Evolutionary conservation across 2,888 invertebrate genomes (phyloP), one percentile per base, ranked within the genome.

Genomic region (Thalpophila matura): DNA sequence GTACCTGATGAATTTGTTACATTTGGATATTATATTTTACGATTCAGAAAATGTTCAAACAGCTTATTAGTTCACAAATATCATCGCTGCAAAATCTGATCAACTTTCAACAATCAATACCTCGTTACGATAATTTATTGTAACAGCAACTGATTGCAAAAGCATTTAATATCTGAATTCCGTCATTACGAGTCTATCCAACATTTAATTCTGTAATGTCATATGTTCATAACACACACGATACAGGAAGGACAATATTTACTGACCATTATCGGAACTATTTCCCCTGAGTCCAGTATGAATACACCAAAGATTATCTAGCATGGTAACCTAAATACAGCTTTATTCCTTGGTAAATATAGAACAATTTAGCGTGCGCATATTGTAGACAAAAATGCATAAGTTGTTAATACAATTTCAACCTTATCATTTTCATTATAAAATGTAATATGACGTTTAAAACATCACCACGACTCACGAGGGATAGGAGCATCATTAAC

Each of bases 241-340:
- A 60, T 47, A 58, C 77, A 42, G 38, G 35, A 61, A 56, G 35
- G 14, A 57, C 29, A 69, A 69, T 77, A 80, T 78, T 78, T 80
- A 56, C 60, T 74, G 70, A 80, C 80, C 80, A 77, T 67, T 73
- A 69, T 54, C 37, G 55, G 35, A 40, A 70, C 43, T 74, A 67
- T 57, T 58, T 74, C 74, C 58, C 74, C 12, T 1, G 58, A 51
- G 68, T 37, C 16, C 26, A 14, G 9, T 1, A 7, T 54, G 16
- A 55, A 40, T 26, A 62, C 33, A 53, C 20, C 16, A 53, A 24
- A 47, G 18, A 33, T 26, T 49, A 2, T 5, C 1, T 5, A 29
- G 38, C 10, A 9, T 10, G 20, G 1, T 22, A 53, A 37, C 5
- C 6, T 1, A 56, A 50, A 46, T 47, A 7, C 24, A 31, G 20